Percentiles rank a stretch among this genome's conserved stretches.
These are phyloP conservation scores for Diplodus sargus DNA, from an alignment of 2,797 vertebrate species.

Conservation along the genomic window DNA sequence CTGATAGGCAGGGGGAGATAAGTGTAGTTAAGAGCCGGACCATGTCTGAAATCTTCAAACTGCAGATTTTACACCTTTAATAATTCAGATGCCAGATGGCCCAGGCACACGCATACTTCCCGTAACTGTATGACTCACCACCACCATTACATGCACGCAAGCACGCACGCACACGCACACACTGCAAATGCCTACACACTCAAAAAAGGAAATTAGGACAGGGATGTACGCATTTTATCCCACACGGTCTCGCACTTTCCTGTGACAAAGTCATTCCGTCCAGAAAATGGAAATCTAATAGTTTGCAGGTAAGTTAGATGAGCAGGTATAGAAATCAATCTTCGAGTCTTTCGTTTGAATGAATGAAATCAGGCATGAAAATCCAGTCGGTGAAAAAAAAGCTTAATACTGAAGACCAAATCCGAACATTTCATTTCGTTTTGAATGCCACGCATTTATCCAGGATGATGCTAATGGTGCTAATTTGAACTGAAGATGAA, in stretches of 20 bases:
- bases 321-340: neutral
- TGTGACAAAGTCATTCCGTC: constrained; percentile 10
- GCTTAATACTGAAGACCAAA: neutral
- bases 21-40: constrained; percentile 62
- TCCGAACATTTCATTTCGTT: neutral
- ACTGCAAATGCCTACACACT: constrained; percentile 53
- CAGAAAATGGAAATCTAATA: constrained; percentile 16
- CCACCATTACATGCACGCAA: constrained; percentile 31
- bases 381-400: neutral
- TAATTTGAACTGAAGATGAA: constrained; percentile 12
- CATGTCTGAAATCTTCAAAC: constrained; percentile 76
- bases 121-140: constrained; percentile 80
- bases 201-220: constrained; percentile 50
- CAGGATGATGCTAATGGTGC: constrained; percentile 9
- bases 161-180: constrained; percentile 1
- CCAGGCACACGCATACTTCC: constrained; percentile 61
- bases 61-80: constrained; percentile 80
- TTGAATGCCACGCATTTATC: neutral
- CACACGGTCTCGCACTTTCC: constrained; percentile 1
- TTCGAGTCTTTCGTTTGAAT: neutral
- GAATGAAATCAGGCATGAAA: neutral
- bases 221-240: constrained; percentile 33
- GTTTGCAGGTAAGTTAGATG: constrained; percentile 5
- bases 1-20: constrained; percentile 41
- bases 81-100: constrained; percentile 84